Evolutionary conservation across 1,140 invertebrate species (phyloP).

Genomic region (Micrasema longulum): DNA sequence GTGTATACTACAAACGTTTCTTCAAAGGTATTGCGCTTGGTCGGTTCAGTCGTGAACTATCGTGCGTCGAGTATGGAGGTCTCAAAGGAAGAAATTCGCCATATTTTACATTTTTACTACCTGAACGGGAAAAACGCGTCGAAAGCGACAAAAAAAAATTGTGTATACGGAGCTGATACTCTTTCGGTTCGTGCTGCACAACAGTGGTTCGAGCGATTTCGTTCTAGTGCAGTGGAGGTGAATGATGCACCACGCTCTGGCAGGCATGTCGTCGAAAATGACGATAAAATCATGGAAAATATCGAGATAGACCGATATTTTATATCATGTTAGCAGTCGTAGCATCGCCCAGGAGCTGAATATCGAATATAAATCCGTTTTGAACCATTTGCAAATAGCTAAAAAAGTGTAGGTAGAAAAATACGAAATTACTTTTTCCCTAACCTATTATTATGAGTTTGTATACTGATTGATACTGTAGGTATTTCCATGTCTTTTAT

Average conservation of each 20-base stretch:
- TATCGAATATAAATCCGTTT: background rate
- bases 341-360: background rate
- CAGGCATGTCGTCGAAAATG: constrained; percentile 19
- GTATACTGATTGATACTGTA: too few species aligned
- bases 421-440: too few species aligned
- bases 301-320: constrained; percentile 9
- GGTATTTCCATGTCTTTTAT: too few species aligned
- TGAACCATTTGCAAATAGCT: too few species aligned
- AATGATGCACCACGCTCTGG: constrained; percentile 22
- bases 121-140: constrained; percentile 6
- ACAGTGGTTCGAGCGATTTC: constrained; percentile 24
- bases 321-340: constrained; percentile 2
- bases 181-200: constrained; percentile 22
- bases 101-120: constrained; percentile 9
- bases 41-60: constrained; percentile 20
- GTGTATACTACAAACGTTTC: constrained; percentile 18
- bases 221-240: constrained; percentile 17
- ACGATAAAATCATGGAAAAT: constrained; percentile 19
- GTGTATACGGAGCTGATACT: constrained; percentile 12
- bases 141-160: constrained; percentile 11
- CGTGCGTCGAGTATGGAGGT: constrained; percentile 5
- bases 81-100: constrained; percentile 16
- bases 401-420: too few species aligned
- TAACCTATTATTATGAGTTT: too few species aligned
- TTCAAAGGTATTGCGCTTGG: constrained; percentile 16